phyloP scores from a whole-genome alignment of 2,888 invertebrate genomes.

The Tinea semifulvella region DNA sequence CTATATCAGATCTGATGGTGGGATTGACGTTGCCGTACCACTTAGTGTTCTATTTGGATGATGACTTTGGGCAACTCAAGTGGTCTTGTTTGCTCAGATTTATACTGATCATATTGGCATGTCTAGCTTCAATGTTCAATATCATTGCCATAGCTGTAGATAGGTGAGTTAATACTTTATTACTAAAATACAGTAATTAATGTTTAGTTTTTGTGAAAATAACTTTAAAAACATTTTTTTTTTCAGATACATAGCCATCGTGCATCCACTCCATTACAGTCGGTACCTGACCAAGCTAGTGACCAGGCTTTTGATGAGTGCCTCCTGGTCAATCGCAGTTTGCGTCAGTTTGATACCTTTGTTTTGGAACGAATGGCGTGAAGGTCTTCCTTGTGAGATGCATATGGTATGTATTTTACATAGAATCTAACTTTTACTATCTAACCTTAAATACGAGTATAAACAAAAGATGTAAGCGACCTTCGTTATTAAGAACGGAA shows the following conservation, averaged over 20 bases:
- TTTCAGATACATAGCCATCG: constrained; percentile 76
- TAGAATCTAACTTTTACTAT: too few species aligned
- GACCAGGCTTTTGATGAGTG: constrained; percentile 69
- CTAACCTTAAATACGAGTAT: too few species aligned
- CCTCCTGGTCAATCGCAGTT: constrained; percentile 74
- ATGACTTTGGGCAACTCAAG: constrained; percentile 67
- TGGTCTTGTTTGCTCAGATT: constrained; percentile 76
- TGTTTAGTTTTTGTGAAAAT: background rate
- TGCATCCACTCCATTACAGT: constrained; percentile 81
- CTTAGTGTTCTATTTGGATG: constrained; percentile 75
- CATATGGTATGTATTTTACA: constrained; percentile 68
- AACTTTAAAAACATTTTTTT: background rate
- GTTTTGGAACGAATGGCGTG: constrained; percentile 81
- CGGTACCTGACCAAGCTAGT: constrained; percentile 77
- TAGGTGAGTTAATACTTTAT: constrained; percentile 40
- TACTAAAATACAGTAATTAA: background rate
- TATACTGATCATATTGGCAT: constrained; percentile 78
- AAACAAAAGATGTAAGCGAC: too few species aligned
- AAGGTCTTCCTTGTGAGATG: constrained; percentile 71
- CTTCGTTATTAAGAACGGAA: too few species aligned
- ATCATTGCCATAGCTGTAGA: constrained; percentile 82
- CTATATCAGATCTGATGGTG: constrained; percentile 81
- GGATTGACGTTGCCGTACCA: constrained; percentile 82
- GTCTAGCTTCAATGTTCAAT: constrained; percentile 81
- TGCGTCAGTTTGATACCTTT: constrained; percentile 74